Evolutionary conservation across 2,113 vertebrate species (phyloP), one percentile per base, ranked within the genome.

Genomic region (Lagopus leucura): DNA sequence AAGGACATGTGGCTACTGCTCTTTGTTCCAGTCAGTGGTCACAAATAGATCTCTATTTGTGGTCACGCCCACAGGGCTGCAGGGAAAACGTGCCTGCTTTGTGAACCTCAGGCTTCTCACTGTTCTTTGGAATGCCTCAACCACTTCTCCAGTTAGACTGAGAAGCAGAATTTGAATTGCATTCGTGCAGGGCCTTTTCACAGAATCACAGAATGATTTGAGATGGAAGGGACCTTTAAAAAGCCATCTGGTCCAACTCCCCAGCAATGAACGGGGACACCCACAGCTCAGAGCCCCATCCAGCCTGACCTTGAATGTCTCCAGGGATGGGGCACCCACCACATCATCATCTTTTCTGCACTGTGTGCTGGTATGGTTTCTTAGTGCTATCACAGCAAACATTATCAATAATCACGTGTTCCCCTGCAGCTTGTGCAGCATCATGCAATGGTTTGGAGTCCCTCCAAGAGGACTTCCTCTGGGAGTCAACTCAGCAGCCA

Each of bases 391-490:
- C 48, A 13, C 2, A 6, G 32, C 48, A 89, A 42, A 48, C 30
- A 58, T 3, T 7, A 36, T 28, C 66, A 45, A 8, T 22, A 69
- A 48, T 16, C 54, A 10, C 5, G 27, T 60, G 61, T 66, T 86
- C 60, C n/a, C 9, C 2, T 71, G 50, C 55, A 77, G 47, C 17
- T 85, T 50, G 19, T 88, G 86, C 74, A 77, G 11, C 45, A 11
- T 50, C 16, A 6, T 82, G 67, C 27, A 82, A 24, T 12, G 18
- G 28, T 21, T 43, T 94, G 93, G 94, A 92, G 61, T 16, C 10
- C 4, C 57, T 95, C 94, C 93, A 96, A 82, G 64, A 71, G 65
- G 38, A 92, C 69, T 93, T 92, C 94, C 95, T 88, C 57, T 86
- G 93, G 87, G 92, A 94, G 3, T 30, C 3, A 1, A 28, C 64